Base-by-base conservation (phyloP, 2,113 vertebrate species). In the Salvator merianae region DNA sequence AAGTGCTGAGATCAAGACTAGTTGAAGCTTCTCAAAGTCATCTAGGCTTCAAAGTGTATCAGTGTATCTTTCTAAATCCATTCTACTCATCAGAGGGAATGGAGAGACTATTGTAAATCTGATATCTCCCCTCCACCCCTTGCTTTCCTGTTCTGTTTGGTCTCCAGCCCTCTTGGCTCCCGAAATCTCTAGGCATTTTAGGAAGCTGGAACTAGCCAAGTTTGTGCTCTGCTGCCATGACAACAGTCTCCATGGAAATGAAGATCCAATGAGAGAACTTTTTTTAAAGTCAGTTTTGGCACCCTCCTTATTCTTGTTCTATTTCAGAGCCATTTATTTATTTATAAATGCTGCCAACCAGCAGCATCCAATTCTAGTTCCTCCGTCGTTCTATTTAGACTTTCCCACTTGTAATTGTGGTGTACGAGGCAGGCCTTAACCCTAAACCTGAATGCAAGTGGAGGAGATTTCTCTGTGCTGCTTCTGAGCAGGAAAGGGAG, bases 201-300 rank as follows among this genome's bases (percentile, higher is more conserved):
- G 88, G 89, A 93, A 90, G 88, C 93, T 89, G 89, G 91, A 93
- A 89, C 91, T 88, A 90, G 78, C 84, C 55, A 40, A 77, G 22
- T 90, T 6, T 1, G 82, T 38, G 88, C 50, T 50, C 38, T 1
- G 93, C 92, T 94, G 87, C 89, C 89, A 93, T 94, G 92, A 93
- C 94, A 93, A 94, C 94, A 86, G 83, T 93, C 92, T 71, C 90
- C 88, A 90, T 89, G 92, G 92, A 90, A n/a, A 92, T 87, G 83
- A 86, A 84, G 38, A 86, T 90, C 88, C 88, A 91, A 88, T 91
- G 88, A 86, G 88, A 18, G 26, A 84, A 90, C 14, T 82, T 88
- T 81, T 84, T 59, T 83, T 81, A 32, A 88, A 91, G 85, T 89
- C 89, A 36, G 36, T 75, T 76, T 32, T 8, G 1, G 13, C 78